Conservation (phyloP, 2,113 vertebrate species). For the Mus pahari region DNA sequence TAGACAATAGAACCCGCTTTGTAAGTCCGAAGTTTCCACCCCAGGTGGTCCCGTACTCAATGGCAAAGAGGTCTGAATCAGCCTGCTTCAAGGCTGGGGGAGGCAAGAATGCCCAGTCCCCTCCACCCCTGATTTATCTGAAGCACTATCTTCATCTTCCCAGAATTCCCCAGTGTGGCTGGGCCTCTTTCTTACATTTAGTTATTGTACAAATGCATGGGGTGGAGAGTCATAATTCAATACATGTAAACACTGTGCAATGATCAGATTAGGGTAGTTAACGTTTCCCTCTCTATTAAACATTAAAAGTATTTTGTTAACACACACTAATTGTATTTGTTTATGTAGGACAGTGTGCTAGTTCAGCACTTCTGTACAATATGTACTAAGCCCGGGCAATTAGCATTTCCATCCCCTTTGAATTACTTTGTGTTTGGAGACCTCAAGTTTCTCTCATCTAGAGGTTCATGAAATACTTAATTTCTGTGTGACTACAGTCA, state of each 20-base stretch:
- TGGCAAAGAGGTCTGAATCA: too few relatives aligned
- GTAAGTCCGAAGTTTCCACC: too few relatives aligned
- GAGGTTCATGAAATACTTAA: not conserved
- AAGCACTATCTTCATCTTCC: conserved; percentile 15
- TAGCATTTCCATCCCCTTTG: not conserved
- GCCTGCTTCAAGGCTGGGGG: too few relatives aligned
- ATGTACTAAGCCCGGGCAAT: not conserved
- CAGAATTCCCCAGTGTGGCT: not conserved
- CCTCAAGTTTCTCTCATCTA: not conserved
- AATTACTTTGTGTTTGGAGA: not conserved
- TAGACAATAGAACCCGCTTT: too few relatives aligned
- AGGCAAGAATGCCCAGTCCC: too few relatives aligned
- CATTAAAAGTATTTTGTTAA: not conserved
- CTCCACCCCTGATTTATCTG: not conserved
- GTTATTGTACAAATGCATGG: not conserved
- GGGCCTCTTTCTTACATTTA: conserved; percentile 19
- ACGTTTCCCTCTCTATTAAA: conserved; percentile 1
- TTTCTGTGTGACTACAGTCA: not conserved
- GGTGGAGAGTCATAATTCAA: not conserved
- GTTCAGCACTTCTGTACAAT: not conserved
- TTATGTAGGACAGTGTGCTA: not conserved
- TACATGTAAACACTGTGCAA: not conserved
- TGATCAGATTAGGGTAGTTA: conserved; percentile 46
- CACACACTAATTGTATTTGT: not conserved
- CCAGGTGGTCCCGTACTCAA: too few relatives aligned